Base-by-base conservation (phyloP, 2,797 vertebrate species). In the Pipistrellus nathusii region DNA sequence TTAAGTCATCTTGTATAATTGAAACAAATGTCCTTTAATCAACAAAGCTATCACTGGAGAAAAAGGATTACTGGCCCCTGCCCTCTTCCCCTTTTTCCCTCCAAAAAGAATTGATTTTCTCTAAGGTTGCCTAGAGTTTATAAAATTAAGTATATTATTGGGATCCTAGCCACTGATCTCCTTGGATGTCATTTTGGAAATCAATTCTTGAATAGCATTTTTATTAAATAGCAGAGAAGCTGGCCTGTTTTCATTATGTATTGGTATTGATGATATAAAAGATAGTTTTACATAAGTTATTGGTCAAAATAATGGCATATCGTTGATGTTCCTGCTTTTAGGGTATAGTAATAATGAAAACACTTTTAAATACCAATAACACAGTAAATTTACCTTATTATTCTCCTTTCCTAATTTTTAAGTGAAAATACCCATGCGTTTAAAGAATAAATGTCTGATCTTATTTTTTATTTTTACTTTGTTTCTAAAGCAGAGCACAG, bases 401-500 rank as follows among this genome's bases (percentile, higher is more conserved):
- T 71, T 92, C 35, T 96, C 55, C 55, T 86, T 89, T 66, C 23
- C 25, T 88, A 3, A 90, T 91, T n/a, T 95, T 71, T 44, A 82
- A 82, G 53, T 84, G 68, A 95, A 64, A 85, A 55, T 76, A 94
- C 90, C n/a, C 59, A 14, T 62, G 59, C 25, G 87, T n/a, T 90
- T 85, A 78, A 89, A 94, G 64, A 77, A 85, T 44, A 72, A 72
- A 66, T 38, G 5, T 91, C 30, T 90, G 53, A 82, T 91, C 48
- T 87, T 8, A 35, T 35, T 90, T 88, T 9, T 57, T 94, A 13
- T 85, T 95, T 93, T 77, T 85, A 76, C 94, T 95, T 92, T 97
- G 84, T 95, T 44, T 84, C 78, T 86, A 78, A 83, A 97, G 94
- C 98, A 99, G 99, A 99, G 69, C 99, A 99, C 97, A 98, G 99